These are phyloP conservation scores for Polydrusus pterygomalis DNA, from an alignment of 2,888 invertebrate species.

Conservation along the genomic window DNA sequence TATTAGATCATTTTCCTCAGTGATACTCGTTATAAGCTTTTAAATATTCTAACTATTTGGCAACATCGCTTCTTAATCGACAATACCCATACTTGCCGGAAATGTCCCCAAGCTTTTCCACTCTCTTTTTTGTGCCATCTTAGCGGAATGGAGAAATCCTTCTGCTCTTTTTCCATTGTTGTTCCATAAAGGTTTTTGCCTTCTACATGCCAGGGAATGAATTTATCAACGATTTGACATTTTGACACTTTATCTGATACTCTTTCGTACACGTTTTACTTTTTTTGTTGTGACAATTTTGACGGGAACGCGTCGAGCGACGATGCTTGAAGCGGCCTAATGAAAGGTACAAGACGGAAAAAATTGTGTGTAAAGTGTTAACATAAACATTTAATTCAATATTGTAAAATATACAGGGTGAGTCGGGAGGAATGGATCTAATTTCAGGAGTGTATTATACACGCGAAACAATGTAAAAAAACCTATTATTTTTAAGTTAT, in stretches of 20 bases:
- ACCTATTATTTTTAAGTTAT: too few species aligned
- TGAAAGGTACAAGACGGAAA: not conserved
- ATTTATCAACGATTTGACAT: constrained; percentile 47
- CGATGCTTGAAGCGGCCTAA: constrained; percentile 6
- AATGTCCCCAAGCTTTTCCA: constrained; percentile 32
- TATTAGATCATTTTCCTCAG: too few species aligned
- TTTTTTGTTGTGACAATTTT: constrained; percentile 5
- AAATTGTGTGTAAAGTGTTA: constrained; percentile 7
- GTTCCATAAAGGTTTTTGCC: constrained; percentile 45
- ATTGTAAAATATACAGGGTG: not conserved
- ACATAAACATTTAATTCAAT: not conserved
- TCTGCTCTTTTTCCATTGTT: constrained; percentile 49
- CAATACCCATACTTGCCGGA: constrained; percentile 30
- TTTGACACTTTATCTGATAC: constrained; percentile 39
- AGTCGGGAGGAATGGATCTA: too few species aligned
- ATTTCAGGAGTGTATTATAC: too few species aligned
- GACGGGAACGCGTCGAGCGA: constrained; percentile 1
- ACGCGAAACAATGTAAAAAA: too few species aligned
- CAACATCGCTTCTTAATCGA: constrained; percentile 26
- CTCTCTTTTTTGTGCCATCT: constrained; percentile 40
- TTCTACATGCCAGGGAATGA: constrained; percentile 29
- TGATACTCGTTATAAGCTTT: too few species aligned
- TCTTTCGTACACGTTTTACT: constrained; percentile 25
- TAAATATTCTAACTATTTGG: constrained; percentile 5
- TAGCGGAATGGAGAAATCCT: constrained; percentile 39